Percentiles rank a stretch among this genome's conserved stretches.
Evolutionary conservation across 2,888 invertebrate genomes (phyloP).

Genomic region (Amorpha juglandis): DNA sequence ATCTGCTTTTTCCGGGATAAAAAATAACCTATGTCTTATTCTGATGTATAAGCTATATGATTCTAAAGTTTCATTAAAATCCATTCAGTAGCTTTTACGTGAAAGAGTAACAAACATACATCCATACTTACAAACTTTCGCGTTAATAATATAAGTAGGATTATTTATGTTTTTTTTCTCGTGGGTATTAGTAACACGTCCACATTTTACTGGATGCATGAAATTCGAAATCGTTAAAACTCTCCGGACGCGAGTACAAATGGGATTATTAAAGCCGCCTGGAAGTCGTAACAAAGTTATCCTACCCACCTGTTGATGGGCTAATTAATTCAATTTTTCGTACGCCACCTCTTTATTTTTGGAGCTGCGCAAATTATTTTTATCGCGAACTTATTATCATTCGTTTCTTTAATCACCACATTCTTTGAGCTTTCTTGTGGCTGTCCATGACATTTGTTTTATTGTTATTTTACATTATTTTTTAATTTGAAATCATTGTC

Average conservation of each 20-base stretch:
- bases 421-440: neutral
- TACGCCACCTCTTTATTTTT: constrained; percentile 51
- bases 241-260: constrained; percentile 63
- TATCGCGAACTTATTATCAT: constrained; percentile 7
- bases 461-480: neutral
- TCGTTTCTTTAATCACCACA: neutral
- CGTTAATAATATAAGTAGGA: too few species aligned
- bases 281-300: constrained; percentile 64
- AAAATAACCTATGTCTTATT: too few species aligned
- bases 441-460: neutral
- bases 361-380: constrained; percentile 17
- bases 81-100: too few species aligned
- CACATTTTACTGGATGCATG: neutral
- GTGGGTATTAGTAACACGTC: neutral
- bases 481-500: neutral
- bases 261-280: constrained; percentile 70
- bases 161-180: too few species aligned
- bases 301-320: constrained; percentile 74
- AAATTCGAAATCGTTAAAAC: constrained; percentile 63
- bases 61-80: too few species aligned
- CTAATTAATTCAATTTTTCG: constrained; percentile 77
- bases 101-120: too few species aligned
- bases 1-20: too few species aligned
- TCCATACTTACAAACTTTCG: too few species aligned
- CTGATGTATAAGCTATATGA: too few species aligned